A percentile compares a stretch with the other conserved stretches of the same genome.
These are phyloP conservation scores for Morone chrysops DNA, from an alignment of 2,113 vertebrate genomes.

Conservation along the genomic window DNA sequence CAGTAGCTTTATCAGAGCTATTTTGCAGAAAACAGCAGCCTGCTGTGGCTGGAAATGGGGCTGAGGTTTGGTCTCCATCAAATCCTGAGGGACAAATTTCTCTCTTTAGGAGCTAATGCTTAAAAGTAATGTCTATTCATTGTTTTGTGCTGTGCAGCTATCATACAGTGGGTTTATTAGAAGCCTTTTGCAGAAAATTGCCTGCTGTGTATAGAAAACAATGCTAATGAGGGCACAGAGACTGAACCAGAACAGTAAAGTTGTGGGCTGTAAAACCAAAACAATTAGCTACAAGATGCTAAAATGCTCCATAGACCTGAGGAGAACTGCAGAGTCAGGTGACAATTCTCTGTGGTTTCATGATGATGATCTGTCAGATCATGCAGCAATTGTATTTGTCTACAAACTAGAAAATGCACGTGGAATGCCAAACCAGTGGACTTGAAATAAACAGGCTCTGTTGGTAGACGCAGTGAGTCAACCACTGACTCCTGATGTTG, in stretches of 20 bases:
- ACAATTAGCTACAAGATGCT: background rate
- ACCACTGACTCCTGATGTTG: slow-evolving; percentile 25
- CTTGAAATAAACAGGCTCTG: slow-evolving; percentile 14
- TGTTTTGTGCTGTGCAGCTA: background rate
- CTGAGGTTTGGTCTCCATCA: too few species aligned
- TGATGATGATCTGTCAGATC: background rate
- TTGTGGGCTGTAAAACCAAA: background rate
- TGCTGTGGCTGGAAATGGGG: too few species aligned
- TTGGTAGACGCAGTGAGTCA: slow-evolving; percentile 30
- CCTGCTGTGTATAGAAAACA: background rate
- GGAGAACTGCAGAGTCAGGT: background rate
- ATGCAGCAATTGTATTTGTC: background rate
- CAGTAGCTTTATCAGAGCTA: too few species aligned
- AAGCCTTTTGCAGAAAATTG: background rate
- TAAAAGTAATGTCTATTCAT: too few species aligned
- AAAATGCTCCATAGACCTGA: background rate
- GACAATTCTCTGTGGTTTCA: background rate
- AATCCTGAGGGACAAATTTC: too few species aligned
- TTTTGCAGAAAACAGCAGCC: too few species aligned
- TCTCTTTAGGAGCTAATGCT: too few species aligned
- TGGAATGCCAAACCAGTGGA: background rate
- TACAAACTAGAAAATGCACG: slow-evolving; percentile 6
- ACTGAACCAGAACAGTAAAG: background rate
- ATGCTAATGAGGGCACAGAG: background rate
- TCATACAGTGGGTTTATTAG: background rate